phyloP scores from a whole-genome alignment of 2,113 vertebrate species.

The Tetrao urogallus region DNA sequence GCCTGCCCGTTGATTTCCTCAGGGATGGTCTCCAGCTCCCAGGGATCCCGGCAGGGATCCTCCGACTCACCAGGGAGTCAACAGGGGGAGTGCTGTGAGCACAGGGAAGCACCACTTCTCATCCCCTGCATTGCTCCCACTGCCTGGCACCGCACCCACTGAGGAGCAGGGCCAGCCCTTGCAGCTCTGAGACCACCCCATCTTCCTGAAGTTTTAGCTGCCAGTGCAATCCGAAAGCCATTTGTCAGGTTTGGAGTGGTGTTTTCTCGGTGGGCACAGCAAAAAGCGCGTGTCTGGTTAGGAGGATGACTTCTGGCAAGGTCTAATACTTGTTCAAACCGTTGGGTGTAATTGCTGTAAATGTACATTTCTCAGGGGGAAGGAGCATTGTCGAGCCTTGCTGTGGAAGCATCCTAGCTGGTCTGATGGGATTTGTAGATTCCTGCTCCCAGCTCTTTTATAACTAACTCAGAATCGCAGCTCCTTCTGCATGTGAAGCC shows the following conservation, averaged over 20 bases:
- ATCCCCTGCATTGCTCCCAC: background rate
- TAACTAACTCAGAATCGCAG: background rate
- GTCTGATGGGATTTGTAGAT: constrained; percentile 11
- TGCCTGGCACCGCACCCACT: background rate
- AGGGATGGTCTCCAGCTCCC: background rate
- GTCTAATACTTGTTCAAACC: background rate
- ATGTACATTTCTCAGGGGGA: background rate
- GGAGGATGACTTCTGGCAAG: background rate
- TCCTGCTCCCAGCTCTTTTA: background rate
- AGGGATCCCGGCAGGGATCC: background rate
- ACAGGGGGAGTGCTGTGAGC: constrained; percentile 35
- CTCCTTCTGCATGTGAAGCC: background rate
- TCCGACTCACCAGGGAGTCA: accelerated
- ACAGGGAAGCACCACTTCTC: background rate
- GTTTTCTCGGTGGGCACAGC: background rate
- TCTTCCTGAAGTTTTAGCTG: background rate
- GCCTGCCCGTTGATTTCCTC: background rate
- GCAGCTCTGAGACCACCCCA: too few relatives aligned
- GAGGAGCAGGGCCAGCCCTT: background rate
- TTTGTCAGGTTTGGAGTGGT: background rate
- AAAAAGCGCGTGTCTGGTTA: background rate
- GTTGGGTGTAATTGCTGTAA: background rate
- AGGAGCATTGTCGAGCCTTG: background rate
- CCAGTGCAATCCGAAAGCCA: accelerated
- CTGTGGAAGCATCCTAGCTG: background rate